Evolutionary conservation across 2,888 invertebrate genomes (phyloP).

Genomic region (Ametastegia equiseti): DNA sequence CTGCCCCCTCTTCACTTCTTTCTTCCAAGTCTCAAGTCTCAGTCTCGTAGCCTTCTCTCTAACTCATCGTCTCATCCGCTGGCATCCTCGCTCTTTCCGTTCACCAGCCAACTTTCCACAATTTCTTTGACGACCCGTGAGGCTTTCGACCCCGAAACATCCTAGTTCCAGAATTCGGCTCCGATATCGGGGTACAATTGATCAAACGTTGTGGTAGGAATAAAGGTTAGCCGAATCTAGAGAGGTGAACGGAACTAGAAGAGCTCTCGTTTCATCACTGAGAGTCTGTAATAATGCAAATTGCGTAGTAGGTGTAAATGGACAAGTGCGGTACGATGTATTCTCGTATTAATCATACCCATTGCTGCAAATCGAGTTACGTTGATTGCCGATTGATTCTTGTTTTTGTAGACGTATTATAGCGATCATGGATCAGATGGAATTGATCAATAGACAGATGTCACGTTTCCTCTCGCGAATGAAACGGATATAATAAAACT

Average conservation of each 20-base stretch:
- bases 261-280: conserved; percentile 22
- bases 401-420: conserved; percentile 17
- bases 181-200: background rate
- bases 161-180: background rate
- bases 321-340: conserved; percentile 34
- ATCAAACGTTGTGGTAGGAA: background rate
- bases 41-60: conserved; percentile 9
- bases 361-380: conserved; percentile 16
- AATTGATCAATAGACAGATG: conserved; percentile 4
- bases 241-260: conserved; percentile 5
- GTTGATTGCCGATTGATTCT: conserved; percentile 10
- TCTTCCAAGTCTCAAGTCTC: too few species aligned
- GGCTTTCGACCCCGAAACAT: conserved; percentile 61
- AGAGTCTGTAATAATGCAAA: conserved; percentile 32
- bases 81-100: conserved; percentile 37
- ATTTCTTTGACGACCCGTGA: conserved; percentile 44
- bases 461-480: conserved; percentile 5
- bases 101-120: conserved; percentile 43
- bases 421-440: background rate
- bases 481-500: background rate
- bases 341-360: conserved; percentile 36
- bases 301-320: conserved; percentile 36
- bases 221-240: background rate
- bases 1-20: conserved; percentile 48
- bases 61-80: conserved; percentile 10